Percentiles rank a stretch among this genome's conserved stretches.
Conservation (phyloP, 1,140 invertebrate species). For the Drosophila bocqueti region DNA sequence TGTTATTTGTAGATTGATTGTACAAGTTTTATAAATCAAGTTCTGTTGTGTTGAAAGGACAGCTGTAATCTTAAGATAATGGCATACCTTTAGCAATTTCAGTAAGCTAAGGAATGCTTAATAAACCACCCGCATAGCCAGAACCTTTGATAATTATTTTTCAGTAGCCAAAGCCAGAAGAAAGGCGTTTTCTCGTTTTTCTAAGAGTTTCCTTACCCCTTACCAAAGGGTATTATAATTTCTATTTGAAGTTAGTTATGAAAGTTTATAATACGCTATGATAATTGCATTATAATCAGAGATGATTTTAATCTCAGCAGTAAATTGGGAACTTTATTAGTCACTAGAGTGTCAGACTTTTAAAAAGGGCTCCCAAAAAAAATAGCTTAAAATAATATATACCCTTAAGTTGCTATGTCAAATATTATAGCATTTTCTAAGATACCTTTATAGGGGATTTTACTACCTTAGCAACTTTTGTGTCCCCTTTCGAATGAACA, state of each 20-base stretch:
- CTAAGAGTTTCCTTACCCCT: background rate
- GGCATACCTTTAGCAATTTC: background rate
- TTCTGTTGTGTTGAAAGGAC: background rate
- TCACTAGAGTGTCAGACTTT: background rate
- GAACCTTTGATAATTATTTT: conserved; percentile 28
- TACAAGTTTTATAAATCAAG: background rate
- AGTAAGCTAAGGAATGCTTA: conserved; percentile 2
- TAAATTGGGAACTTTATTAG: background rate
- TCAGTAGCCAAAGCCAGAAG: background rate
- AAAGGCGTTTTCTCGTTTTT: background rate
- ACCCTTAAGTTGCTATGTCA: background rate
- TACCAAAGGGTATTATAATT: background rate
- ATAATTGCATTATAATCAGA: background rate
- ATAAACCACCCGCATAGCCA: background rate
- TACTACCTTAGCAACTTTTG: rapidly evolving
- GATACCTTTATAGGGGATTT: rapidly evolving
- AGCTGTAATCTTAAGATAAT: background rate
- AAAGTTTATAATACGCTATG: too few species aligned
- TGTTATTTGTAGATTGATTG: background rate
- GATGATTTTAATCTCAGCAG: background rate
- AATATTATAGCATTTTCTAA: background rate
- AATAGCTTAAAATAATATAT: background rate
- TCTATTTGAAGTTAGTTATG: background rate
- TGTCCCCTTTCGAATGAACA: background rate
- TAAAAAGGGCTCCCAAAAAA: background rate